Base-by-base conservation (phyloP, 2,888 invertebrate genomes). In the Neocrepidodera transversa region DNA sequence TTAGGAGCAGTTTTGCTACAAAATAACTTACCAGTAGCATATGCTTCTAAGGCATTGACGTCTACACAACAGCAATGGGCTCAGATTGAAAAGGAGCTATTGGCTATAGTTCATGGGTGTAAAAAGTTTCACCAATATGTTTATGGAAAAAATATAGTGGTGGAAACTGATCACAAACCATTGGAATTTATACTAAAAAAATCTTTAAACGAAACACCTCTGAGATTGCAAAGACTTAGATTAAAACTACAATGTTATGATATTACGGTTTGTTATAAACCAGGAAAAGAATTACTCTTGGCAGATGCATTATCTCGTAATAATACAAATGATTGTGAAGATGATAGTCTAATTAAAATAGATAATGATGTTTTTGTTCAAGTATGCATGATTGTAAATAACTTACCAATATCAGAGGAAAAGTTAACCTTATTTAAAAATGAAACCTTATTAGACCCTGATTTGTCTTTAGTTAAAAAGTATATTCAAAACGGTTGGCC, bases 1-100 rank as follows among this genome's bases (percentile, higher is more conserved):
- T n/a, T n/a, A n/a, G n/a, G n/a, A n/a, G n/a, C 58, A 56, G 51
- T 45, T n/a, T 23, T 72, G 0, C 36, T 73, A 17, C 73, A 74
- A 64, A 59, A 71, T 40, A 40, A 59, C 26, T 30, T 49, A 10
- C 68, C 69, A 17, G 49, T 68, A 14, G 70, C 72, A 11, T 73
- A 71, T 59, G 70, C 64, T 6, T 69, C 69, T 0, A 68, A 63
- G 57, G 38, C 68, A 7, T 50, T 70, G 16, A 69, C 65, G 0
- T 17, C 18, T 17, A 43, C 59, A 2, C 68, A 73, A 62, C 30
- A 53, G 17, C 48, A 38, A 1, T 74, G 70, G 23, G 65, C 68
- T 2, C 43, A 43, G 13, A 43, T 43, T 20, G 43, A 43, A 14
- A 43, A 43, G 13, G 43, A 43, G 2, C 1, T 43, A 7, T 13